These are phyloP conservation scores for Zaprionus bogoriensis DNA, from an alignment of 2,888 invertebrate genomes.

Conservation along the genomic window DNA sequence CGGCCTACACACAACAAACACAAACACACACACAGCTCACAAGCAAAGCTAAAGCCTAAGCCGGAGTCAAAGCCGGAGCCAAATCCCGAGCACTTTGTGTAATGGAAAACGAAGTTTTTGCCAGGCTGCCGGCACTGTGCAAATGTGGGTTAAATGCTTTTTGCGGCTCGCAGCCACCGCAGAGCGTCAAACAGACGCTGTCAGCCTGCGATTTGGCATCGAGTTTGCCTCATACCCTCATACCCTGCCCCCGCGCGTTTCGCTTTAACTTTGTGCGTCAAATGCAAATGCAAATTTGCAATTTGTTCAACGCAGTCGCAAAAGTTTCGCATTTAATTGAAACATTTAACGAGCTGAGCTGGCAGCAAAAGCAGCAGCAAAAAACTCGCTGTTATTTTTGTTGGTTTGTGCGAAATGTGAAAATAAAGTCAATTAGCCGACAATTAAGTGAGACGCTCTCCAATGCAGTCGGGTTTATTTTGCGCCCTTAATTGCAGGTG, in stretches of 20 bases:
- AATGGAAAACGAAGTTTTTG: slow-evolving; percentile 53
- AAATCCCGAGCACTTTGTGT: slow-evolving; percentile 55
- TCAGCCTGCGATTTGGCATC: neutral
- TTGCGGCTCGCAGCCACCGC: slow-evolving; percentile 65
- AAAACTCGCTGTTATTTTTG: slow-evolving; percentile 6
- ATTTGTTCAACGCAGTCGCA: slow-evolving; percentile 39
- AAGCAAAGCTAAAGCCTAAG: slow-evolving; percentile 9
- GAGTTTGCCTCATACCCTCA: slow-evolving; percentile 1
- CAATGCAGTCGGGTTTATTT: slow-evolving; percentile 13
- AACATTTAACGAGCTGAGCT: slow-evolving; percentile 44
- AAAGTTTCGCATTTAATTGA: slow-evolving; percentile 68
- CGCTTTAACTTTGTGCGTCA: slow-evolving; percentile 38
- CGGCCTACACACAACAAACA: too few relatives aligned
- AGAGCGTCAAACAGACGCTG: slow-evolving; percentile 22
- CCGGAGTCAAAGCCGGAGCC: slow-evolving; percentile 20
- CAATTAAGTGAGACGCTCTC: slow-evolving; percentile 50
- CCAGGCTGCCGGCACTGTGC: too few relatives aligned
- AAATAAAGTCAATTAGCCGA: slow-evolving; percentile 63
- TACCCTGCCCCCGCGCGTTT: neutral
- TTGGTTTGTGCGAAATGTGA: slow-evolving; percentile 22
- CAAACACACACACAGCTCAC: slow-evolving; percentile 11
- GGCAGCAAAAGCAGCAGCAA: slow-evolving; percentile 4
- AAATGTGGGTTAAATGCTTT: slow-evolving; percentile 78
- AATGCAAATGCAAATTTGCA: slow-evolving; percentile 69
- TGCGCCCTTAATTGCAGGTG: neutral